Evolutionary conservation across 2,113 vertebrate genomes (phyloP), one percentile per base, ranked within the genome.

Genomic region (Burhinus bistriatus): DNA sequence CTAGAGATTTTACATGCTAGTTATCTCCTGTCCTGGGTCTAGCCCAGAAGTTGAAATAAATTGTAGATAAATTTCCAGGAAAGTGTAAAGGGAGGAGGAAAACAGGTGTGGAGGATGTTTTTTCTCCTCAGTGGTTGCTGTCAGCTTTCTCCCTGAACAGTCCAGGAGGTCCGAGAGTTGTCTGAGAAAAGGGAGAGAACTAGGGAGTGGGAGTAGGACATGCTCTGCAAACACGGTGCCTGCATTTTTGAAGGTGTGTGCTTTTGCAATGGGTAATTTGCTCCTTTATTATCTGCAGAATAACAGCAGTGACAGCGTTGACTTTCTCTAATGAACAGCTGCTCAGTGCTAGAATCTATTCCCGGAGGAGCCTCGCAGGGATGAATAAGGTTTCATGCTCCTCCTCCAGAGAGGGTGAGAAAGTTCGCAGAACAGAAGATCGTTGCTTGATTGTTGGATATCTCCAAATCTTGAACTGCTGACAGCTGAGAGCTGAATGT

Each of bases 311-410:
- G 94, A 95, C 96, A 97, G 95, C 96, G 92, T 49, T 97, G 97
- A 96, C 96, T 97, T 95, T 97, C 89, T 89, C 77, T 95, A 97
- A 96, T 94, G 97, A 97, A 95, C 97, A 96, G 96, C 97, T 97
- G 96, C 94, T 97, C 80, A 5, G 91, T 91, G 94, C 94, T 97
- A 93, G 86, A 42, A 71, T 96, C 96, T 95, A 19, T 94, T 97
- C 96, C 96, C 91, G 0, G 77, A 51, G 86, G 97, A 95, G 90
- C 38, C 92, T 92, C 2, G 0, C 22, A 23, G 83, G 83, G 95
- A 91, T 97, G 92, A 97, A 97, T 97, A 96, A 96, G 91, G 94
- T 97, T 97, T 97, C 97, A 87, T 92, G 95, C 95, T 92, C 89
- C 96, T 97, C 86, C 96, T 96, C 95, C 34, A 2, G 83, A 97